A percentile compares a stretch with the other conserved stretches of the same genome.
phyloP scores from a whole-genome alignment of 2,888 invertebrate genomes.

The Athetis lepigone region DNA sequence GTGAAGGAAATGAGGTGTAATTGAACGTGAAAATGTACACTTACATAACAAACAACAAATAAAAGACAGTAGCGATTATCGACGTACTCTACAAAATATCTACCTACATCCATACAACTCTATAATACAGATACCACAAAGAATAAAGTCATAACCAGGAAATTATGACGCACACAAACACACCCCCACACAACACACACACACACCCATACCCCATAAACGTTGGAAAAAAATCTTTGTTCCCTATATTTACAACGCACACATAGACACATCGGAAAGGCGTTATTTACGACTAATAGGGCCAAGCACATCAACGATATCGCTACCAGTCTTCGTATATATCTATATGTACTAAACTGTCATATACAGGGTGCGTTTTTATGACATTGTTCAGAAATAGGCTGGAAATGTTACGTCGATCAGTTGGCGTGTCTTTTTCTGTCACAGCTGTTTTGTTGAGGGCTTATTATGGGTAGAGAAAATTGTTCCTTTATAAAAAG shows the following conservation, averaged over 20 bases:
- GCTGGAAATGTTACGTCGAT: not conserved
- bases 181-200: not conserved
- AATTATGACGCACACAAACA: conserved; percentile 25
- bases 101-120: not conserved
- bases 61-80: not conserved
- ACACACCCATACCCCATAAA: no score
- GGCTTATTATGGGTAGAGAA: no score
- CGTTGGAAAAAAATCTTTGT: conserved; percentile 21
- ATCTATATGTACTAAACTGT: conserved; percentile 23
- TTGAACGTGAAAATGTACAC: no score
- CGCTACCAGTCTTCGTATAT: conserved; percentile 55
- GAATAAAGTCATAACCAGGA: conserved; percentile 27
- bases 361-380: conserved; percentile 40
- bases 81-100: not conserved
- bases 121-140: conserved; percentile 14
- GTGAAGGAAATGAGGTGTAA: no score
- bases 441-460: not conserved
- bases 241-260: conserved; percentile 9
- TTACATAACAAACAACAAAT: not conserved
- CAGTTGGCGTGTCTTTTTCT: not conserved
- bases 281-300: conserved; percentile 59
- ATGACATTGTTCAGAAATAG: not conserved
- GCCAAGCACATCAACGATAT: conserved; percentile 55
- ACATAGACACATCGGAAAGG: conserved; percentile 40
- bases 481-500: no score